Base-by-base conservation (phyloP, 2,888 invertebrate genomes). In the Orchesellides sinensis region DNA sequence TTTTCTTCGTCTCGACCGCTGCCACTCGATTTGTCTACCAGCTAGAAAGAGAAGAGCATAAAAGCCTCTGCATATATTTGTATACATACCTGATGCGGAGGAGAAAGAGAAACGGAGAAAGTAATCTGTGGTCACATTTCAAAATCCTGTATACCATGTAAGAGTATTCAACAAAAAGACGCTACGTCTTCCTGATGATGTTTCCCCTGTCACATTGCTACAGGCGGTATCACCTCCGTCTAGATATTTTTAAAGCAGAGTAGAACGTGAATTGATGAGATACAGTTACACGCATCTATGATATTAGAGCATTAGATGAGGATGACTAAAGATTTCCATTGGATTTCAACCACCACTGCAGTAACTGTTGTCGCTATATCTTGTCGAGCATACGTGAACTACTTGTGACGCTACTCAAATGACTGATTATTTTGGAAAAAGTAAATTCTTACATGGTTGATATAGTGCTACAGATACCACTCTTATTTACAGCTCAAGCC, bases 61-160 rank as follows among this genome's bases (percentile, higher is more conserved):
- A n/a, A n/a, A n/a, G n/a, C n/a, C n/a, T n/a, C n/a, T n/a, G 10
- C 40, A n/a, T n/a, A 27, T 35, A 12, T 59, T 12, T 54, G 6
- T 49, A 5, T 49, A 17, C 35, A 4, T 12, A 21, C 4, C 61
- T 6, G 59, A 23, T 6, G 32, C 17, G 21, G 35, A 2, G 23
- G 12, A 12, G 21, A 25, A 19, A 54, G 29, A 68, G 65, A 0
- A 68, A 65, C 10, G 27, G 17, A 63, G 74, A 77, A 69, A 77
- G 61, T 49, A 77, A 77, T 77, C 68, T 77, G 77, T 27, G 77
- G 77, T 69, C 68, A 69, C 68, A 77, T 77, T 69, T 61, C 56
- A 68, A 56, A n/a, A 68, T 56, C 59, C 32, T 54, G 40, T 52
- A 75, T 23, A 63, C 63, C 17, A 25, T 17, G 40, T 32, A 61